Evolutionary conservation across 2,888 invertebrate species (phyloP), one percentile per base, ranked within the genome.

Genomic region (Pseudoips prasinana): DNA sequence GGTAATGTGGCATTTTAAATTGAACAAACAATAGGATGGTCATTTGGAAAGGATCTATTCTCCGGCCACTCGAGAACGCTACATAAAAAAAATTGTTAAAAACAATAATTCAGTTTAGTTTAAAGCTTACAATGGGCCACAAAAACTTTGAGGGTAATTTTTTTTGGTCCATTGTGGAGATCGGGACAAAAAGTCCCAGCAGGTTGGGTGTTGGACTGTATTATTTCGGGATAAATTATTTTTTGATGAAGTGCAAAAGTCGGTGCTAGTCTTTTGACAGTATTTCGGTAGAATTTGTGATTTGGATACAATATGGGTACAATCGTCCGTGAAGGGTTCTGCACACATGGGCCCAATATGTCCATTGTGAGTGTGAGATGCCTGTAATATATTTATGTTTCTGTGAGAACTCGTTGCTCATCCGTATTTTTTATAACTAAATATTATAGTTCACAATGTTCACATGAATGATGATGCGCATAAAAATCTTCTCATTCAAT

Each of bases 211-310:
- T 20, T 20, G 7, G 58, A 64, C 66, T 65, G 66, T 51, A 83
- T 83, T 83, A 79, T 85, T 69, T 60, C 39, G 59, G 59, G 68
- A 71, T 84, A 86, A 86, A 87, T 87, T 67, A 76, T 77, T 76
- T 69, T 87, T 87, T 88, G 87, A 87, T 88, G 87, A 87, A 88
- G 84, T 88, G 85, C 81, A 85, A 85, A 76, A 86, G 85, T 83
- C 81, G 74, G 66, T 70, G 62, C 66, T 63, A 64, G 65, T 68
- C 64, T 38, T 71, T 81, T 80, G 76, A 71, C 73, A 70, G 69
- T 69, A 72, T 79, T 76, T 78, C 63, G 63, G 66, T 71, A 58
- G 56, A 70, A 56, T 71, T 64, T 64, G 68, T 72, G 72, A 77
- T 78, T 78, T 72, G 69, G 55, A 56, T 58, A 72, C 73, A 78